Evolutionary conservation across 1,140 invertebrate species (phyloP), one percentile per base, ranked within the genome.

Genomic region (Globodera rostochiensis): DNA sequence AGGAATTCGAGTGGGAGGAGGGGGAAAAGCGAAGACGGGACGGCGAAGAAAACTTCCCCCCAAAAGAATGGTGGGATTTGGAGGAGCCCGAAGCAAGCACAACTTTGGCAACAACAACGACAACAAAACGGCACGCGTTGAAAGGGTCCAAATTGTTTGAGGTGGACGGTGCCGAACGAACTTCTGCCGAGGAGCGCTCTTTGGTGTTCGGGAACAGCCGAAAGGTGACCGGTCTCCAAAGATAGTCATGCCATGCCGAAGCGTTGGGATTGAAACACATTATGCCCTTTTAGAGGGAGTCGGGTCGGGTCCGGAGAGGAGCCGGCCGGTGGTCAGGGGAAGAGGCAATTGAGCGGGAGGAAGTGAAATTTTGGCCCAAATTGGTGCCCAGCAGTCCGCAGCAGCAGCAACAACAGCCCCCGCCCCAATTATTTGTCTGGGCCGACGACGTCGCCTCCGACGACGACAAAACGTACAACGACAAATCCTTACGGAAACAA

Each of bases 61-160:
- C 75, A 9, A 77, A 77, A 45, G 75, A 77, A 64, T 77, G 75
- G 75, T 77, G 75, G 75, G 75, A 77, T 36, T 21, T 50, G 45
- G 64, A 76, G 21, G 64, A 76, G n/a, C 19, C 45, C n/a, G 74
- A 76, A 60, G 53, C 13, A 6, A 67, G 36, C 9, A 25, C 66
- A 21, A 45, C 49, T 15, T n/a, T 9, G 21, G 6, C 50, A 57
- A 21, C 66, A 45, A 21, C 66, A 19, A 15, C 19, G 13, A 25
- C 57, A 60, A 36, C 13, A 5, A 47, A 71, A 47, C 8, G 19
- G 69, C 69, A 71, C 1, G 19, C 36, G 36, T 21, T 71, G 69
- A 71, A 13, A 21, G 69, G 36, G 9, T 13, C 69, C 8, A 71
- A 71, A 36, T 6, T 71, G 6, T 47, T 71, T 36, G 69, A 36